Conservation (phyloP, 2,113 vertebrate genomes). For the Terrapene triunguis region DNA sequence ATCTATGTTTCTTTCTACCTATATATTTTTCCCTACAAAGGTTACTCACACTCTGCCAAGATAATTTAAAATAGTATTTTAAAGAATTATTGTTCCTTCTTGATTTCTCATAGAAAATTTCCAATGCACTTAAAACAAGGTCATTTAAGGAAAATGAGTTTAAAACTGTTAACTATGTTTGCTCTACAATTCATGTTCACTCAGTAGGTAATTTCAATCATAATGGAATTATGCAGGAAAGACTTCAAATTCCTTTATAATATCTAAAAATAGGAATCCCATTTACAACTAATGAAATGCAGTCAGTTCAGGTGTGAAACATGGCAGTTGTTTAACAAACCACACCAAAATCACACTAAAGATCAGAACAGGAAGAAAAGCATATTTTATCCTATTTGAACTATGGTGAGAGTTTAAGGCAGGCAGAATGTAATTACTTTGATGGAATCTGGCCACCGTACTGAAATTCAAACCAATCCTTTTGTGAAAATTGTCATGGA, state of each 20-base stretch:
- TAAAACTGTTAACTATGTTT: neutral
- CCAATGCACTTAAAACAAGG: neutral
- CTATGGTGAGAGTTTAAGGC: neutral
- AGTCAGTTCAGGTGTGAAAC: neutral
- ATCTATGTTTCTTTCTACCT: neutral
- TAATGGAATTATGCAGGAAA: neutral
- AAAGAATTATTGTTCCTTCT: neutral
- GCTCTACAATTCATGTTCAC: neutral
- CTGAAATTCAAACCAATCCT: neutral
- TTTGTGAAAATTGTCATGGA: neutral
- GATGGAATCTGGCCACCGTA: rapidly evolving
- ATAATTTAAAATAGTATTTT: constrained; percentile 31
- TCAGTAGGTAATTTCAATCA: neutral
- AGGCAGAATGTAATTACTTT: neutral
- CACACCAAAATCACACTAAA: neutral
- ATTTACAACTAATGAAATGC: neutral
- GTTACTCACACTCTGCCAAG: neutral
- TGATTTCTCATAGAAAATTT: neutral
- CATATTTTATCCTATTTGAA: neutral
- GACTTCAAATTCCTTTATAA: neutral
- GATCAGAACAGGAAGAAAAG: neutral
- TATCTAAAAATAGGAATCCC: neutral
- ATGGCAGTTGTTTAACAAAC: rapidly evolving
- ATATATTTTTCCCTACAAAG: neutral
- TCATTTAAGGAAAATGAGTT: constrained; percentile 6